Base-by-base conservation (phyloP, 30 jellyfish, hydroid and myxozoan species). In the Chrysaora quinquecirrha region DNA sequence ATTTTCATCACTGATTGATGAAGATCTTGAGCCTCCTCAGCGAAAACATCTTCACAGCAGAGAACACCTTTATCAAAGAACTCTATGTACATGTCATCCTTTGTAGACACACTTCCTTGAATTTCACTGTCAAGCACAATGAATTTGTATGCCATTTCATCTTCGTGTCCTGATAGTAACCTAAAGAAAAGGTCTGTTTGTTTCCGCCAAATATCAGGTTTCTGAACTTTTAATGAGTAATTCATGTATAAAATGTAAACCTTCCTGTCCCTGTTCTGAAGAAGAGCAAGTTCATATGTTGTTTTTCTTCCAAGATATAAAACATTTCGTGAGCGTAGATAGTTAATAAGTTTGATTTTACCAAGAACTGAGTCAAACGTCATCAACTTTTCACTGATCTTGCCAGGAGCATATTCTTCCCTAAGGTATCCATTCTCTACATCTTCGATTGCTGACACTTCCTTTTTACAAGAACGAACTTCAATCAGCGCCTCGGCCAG, bases 241-340 rank as follows among this genome's bases (percentile, higher is more conserved):
- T 48, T 60, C 80, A 83, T 10, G 47, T 49, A 52, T 22, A 83
- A 24, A 10, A 71, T 22, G 73, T 83, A 83, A 1, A 83, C 63
- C 61, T 83, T 83, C 63, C 38, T 83, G 56, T 50, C 38, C 7
- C 43, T 28, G 30, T 70, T 83, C 43, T 52, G 93, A 10, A 7
- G 64, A 50, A 83, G 93, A 0, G 93, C 93, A n/a, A 71, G 66
- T 62, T 83, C 93, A n/a, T 38, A 38, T 10, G 73, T 69, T 43
- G 62, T 22, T 3, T 27, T 31, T 22, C 73, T 30, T 27, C 93
- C 93, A 28, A 71, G 73, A 46, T 38, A 83, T 21, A 83, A 18
- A 19, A 83, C 93, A 11, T 60, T 22, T 32, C 71, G 54, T 14
- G 48, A 30, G 54, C 52, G 43, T 10, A 83, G 71, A 25, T 83